These are phyloP conservation scores for Lamellibrachia luymesi DNA, from an alignment of 1,140 invertebrate genomes.

Conservation along the genomic window DNA sequence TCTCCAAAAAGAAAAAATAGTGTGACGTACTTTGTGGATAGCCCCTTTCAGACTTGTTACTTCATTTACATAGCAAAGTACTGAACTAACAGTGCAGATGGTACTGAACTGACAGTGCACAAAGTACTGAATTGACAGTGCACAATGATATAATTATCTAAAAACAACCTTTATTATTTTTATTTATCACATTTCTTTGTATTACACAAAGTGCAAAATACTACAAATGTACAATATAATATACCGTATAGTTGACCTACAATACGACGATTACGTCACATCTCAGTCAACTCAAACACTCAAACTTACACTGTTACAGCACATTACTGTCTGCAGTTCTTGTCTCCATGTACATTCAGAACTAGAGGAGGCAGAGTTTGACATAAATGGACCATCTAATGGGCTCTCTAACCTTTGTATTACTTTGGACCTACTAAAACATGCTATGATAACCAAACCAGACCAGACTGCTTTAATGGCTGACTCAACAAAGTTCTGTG, in stretches of 20 bases:
- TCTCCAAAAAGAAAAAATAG: too few species aligned
- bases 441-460: neutral
- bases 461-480: neutral
- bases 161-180: neutral
- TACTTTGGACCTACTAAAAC: neutral
- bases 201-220: neutral
- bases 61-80: too few species aligned
- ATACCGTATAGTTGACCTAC: neutral
- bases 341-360: neutral
- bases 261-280: neutral
- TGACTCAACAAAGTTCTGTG: neutral
- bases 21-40: too few species aligned
- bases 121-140: too few species aligned
- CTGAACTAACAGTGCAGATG: too few species aligned
- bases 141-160: neutral
- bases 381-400: neutral
- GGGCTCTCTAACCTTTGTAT: neutral
- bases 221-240: neutral
- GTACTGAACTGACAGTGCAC: too few species aligned
- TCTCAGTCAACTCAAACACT: neutral
- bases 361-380: neutral
- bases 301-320: neutral
- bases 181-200: neutral
- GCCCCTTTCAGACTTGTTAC: too few species aligned
- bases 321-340: neutral